Evolutionary conservation across 2,888 invertebrate genomes (phyloP).

Genomic region (Agonopterix alstromeriana): DNA sequence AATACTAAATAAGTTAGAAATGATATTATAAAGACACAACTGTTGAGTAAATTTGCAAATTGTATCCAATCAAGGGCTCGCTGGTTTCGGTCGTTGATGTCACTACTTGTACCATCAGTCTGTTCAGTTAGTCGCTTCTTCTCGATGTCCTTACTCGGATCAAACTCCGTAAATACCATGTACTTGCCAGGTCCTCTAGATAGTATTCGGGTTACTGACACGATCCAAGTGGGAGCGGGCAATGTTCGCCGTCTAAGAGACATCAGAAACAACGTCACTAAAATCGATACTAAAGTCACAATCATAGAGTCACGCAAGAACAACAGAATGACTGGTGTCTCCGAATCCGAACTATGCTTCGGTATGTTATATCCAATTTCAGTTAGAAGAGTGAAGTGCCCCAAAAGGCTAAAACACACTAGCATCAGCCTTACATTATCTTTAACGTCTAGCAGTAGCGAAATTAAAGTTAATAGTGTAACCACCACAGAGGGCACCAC

Average conservation of each 20-base stretch:
- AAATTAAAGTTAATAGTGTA: conserved; percentile 73
- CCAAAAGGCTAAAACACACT: conserved; percentile 76
- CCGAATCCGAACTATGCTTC: conserved; percentile 71
- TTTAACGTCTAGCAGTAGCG: conserved; percentile 75
- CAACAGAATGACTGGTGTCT: conserved; percentile 73
- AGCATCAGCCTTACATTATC: conserved; percentile 75
- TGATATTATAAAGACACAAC: conserved; percentile 41
- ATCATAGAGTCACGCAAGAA: conserved; percentile 66
- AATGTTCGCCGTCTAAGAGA: conserved; percentile 35
- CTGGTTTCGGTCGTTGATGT: conserved; percentile 21
- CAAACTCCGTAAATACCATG: conserved; percentile 62
- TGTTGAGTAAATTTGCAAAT: conserved; percentile 56
- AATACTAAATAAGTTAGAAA: conserved; percentile 51
- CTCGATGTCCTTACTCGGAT: conserved; percentile 44
- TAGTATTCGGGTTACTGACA: conserved; percentile 39
- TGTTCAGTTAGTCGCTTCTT: conserved; percentile 38
- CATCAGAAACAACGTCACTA: conserved; percentile 54
- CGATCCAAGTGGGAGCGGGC: conserved; percentile 51
- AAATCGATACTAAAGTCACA: conserved; percentile 44
- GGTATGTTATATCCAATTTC: conserved; percentile 79
- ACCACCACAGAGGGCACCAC: conserved; percentile 75
- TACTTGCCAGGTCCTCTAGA: conserved; percentile 54
- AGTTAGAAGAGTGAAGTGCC: conserved; percentile 77
- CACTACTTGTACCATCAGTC: conserved; percentile 13
- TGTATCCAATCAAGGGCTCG: conserved; percentile 53